These are phyloP conservation scores for Pinna nobilis DNA, from an alignment of 1,140 invertebrate genomes.

Conservation along the genomic window DNA sequence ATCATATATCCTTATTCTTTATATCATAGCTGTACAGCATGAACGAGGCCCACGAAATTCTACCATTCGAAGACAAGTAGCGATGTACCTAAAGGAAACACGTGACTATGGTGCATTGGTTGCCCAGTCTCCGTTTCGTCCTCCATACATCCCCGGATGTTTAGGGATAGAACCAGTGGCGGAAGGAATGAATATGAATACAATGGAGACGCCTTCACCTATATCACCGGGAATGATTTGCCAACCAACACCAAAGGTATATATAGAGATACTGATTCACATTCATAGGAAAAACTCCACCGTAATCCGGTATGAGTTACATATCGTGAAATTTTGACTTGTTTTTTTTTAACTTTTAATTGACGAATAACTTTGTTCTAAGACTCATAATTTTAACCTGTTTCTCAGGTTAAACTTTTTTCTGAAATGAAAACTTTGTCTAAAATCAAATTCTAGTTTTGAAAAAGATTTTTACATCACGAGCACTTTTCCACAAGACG, in stretches of 20 bases:
- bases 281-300: too few species aligned
- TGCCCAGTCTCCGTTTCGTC: slow-evolving; percentile 53
- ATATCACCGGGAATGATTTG: slow-evolving; percentile 55
- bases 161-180: slow-evolving; percentile 58
- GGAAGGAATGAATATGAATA: slow-evolving; percentile 60
- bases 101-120: slow-evolving; percentile 58
- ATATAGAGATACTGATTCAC: background rate
- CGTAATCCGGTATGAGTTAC: too few species aligned
- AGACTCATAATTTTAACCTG: too few species aligned
- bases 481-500: too few species aligned
- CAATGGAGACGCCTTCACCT: slow-evolving; percentile 52
- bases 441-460: too few species aligned
- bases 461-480: too few species aligned
- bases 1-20: slow-evolving; percentile 22
- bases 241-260: slow-evolving; percentile 69
- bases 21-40: slow-evolving; percentile 94
- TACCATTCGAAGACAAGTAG: slow-evolving; percentile 91
- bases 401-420: too few species aligned
- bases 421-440: too few species aligned
- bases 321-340: too few species aligned
- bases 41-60: slow-evolving; percentile 97
- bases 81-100: slow-evolving; percentile 79
- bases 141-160: slow-evolving; percentile 55
- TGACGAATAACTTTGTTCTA: too few species aligned
- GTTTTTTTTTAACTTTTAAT: too few species aligned